phyloP scores from a whole-genome alignment of 2,888 invertebrate species.

The Lutraria lutraria region DNA sequence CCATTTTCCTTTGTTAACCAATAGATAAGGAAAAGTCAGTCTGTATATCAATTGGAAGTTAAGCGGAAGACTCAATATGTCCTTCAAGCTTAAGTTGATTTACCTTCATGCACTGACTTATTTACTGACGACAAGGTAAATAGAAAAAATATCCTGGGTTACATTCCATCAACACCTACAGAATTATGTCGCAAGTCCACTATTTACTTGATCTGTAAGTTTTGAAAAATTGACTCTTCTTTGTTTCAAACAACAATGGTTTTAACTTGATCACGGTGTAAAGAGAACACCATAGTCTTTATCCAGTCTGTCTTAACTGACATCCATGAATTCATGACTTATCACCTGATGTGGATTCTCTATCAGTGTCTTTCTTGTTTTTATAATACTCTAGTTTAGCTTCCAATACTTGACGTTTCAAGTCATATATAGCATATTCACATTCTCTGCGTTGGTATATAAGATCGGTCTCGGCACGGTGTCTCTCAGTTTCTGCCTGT shows the following conservation, averaged over 20 bases:
- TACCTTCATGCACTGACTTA: neutral
- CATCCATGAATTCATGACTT: neutral
- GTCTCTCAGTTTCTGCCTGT: constrained; percentile 25
- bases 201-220: neutral
- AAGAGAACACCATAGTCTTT: neutral
- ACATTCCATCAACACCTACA: neutral
- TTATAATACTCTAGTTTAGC: constrained; percentile 41
- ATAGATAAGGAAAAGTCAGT: neutral
- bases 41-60: neutral
- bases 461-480: constrained; percentile 38
- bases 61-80: neutral
- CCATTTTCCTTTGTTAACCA: neutral
- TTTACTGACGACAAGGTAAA: neutral
- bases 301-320: neutral
- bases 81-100: neutral
- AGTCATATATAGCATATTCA: constrained; percentile 39
- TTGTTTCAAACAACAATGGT: neutral
- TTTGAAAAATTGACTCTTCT: neutral
- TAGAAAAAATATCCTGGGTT: neutral
- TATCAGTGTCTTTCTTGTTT: neutral
- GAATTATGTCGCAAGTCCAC: neutral
- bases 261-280: neutral
- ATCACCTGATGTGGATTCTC: neutral
- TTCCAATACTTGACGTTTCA: constrained; percentile 34
- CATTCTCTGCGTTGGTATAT: constrained; percentile 38